Evolutionary conservation across 2,113 vertebrate species (phyloP).

Genomic region (Dascyllus trimaculatus): DNA sequence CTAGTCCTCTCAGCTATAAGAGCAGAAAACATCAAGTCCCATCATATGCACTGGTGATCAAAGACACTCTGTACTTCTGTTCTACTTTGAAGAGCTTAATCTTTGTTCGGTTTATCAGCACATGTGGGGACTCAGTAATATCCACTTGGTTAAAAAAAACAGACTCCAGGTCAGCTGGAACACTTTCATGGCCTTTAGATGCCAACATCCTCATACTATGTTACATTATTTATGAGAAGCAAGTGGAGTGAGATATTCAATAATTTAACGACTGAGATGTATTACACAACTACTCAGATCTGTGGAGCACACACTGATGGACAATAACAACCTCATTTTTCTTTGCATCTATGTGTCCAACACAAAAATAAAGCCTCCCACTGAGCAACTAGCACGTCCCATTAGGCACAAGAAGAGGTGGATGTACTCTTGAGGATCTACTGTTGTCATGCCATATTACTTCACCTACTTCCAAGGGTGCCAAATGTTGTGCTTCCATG

Average conservation of each 20-base stretch:
- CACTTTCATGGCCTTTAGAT: conserved; percentile 14
- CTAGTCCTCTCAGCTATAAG: conserved; percentile 73
- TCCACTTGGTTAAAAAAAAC: neutral
- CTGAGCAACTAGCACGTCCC: neutral
- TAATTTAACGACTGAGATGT: conserved; percentile 56
- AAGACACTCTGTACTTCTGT: conserved; percentile 35
- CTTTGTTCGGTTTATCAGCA: neutral
- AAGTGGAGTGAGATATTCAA: conserved; percentile 42
- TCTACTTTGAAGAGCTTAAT: neutral
- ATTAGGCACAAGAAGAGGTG: neutral
- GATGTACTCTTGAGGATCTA: conserved; percentile 10
- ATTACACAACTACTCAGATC: neutral
- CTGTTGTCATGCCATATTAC: conserved; percentile 43
- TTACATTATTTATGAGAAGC: conserved; percentile 46
- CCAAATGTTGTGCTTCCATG: neutral
- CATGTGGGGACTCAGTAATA: neutral
- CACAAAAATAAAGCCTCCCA: neutral
- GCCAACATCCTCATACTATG: conserved; percentile 24
- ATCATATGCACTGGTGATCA: conserved; percentile 33
- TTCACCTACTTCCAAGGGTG: neutral
- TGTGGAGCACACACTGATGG: neutral
- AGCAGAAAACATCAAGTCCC: conserved; percentile 58
- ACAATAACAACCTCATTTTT: neutral
- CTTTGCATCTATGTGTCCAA: neutral
- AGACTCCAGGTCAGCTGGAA: neutral